phyloP scores from a whole-genome alignment of 2,113 vertebrate genomes.

The Corapipo altera region DNA sequence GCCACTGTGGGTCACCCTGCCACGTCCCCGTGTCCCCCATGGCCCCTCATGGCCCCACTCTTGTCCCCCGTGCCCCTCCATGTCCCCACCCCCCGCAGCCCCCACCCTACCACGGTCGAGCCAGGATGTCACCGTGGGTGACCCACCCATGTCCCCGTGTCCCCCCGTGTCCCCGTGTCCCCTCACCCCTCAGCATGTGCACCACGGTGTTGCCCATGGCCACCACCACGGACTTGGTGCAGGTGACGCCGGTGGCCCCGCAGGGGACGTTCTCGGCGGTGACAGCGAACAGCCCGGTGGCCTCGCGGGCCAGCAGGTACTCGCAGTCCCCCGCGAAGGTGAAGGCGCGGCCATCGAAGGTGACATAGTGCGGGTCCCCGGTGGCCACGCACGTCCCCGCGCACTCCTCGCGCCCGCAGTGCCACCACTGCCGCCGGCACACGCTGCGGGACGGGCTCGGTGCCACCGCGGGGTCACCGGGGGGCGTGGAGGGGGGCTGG shows the following conservation, averaged over 20 bases:
- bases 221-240: conserved; percentile 87
- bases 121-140: not conserved
- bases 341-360: conserved; percentile 84
- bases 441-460: conserved; percentile 66
- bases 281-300: conserved; percentile 76
- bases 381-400: conserved; percentile 84
- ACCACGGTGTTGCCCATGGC: conserved; percentile 80
- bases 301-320: conserved; percentile 84
- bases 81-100: not conserved
- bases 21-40: not conserved
- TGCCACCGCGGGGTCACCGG: no score
- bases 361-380: conserved; percentile 90
- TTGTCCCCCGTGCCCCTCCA: not conserved
- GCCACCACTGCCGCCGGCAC: conserved; percentile 82
- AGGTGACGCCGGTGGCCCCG: conserved; percentile 83
- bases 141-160: not conserved
- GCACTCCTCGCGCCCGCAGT: conserved; percentile 75
- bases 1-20: not conserved
- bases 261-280: conserved; percentile 89
- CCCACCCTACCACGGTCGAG: not conserved
- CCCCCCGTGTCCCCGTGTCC: not conserved
- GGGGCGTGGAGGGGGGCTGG: not conserved
- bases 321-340: conserved; percentile 91
- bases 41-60: not conserved
- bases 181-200: conserved; percentile 86